Conservation (phyloP, 2,888 invertebrate genomes). For the Epinotia nisella region DNA sequence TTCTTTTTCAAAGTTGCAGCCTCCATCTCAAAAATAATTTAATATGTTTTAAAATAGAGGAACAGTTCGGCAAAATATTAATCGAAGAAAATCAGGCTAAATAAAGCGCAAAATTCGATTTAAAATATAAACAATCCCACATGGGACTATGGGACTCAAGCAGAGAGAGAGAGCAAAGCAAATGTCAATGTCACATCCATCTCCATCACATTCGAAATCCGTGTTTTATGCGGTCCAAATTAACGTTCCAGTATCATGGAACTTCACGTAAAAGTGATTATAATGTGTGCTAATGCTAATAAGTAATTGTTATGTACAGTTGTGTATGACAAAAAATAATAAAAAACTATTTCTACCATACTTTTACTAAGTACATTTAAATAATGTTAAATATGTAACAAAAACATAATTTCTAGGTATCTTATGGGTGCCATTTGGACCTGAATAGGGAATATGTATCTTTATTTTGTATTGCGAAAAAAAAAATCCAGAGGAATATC, state of each 20-base stretch:
- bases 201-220: not conserved
- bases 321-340: too few relatives aligned
- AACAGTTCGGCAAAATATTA: not conserved
- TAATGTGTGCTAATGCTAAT: too few relatives aligned
- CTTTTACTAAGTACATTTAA: too few relatives aligned
- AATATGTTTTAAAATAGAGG: not conserved
- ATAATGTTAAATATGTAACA: too few relatives aligned
- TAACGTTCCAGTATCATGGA: too few relatives aligned
- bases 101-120: not conserved
- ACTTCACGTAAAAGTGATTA: not conserved
- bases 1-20: conserved; percentile 66
- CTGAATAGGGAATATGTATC: too few relatives aligned
- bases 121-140: conserved; percentile 7
- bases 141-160: not conserved
- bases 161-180: not conserved
- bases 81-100: not conserved
- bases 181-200: conserved; percentile 9
- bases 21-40: conserved; percentile 54
- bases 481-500: too few relatives aligned
- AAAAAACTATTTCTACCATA: too few relatives aligned
- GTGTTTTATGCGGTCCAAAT: not conserved
- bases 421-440: not conserved
- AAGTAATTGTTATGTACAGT: too few relatives aligned
- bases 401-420: too few relatives aligned
- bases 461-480: too few relatives aligned